These are phyloP conservation scores for Nomada goodeniana DNA, from an alignment of 2,888 invertebrate species.

Conservation along the genomic window DNA sequence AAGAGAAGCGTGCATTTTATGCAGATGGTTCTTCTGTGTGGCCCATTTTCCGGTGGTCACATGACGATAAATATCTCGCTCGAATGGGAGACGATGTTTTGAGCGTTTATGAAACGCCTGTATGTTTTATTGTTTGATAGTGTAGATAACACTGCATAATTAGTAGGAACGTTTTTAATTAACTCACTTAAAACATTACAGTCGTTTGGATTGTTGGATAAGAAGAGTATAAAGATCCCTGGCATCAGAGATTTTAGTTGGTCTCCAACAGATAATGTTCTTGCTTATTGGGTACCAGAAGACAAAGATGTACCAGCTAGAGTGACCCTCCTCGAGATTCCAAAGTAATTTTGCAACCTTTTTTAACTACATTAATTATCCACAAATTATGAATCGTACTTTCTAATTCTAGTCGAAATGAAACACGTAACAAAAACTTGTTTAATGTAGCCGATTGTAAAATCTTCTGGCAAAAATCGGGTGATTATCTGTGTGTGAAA, in stretches of 20 bases:
- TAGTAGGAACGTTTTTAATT: background rate
- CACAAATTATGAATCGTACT: constrained; percentile 10
- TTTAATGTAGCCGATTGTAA: constrained; percentile 99
- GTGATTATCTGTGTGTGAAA: constrained; percentile 98
- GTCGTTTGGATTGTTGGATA: constrained; percentile 96
- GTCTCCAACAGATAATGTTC: constrained; percentile 98
- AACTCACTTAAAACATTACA: constrained; percentile 77
- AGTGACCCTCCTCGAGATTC: constrained; percentile 96
- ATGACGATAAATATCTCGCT: constrained; percentile 97
- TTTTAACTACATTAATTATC: background rate
- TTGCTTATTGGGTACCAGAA: constrained; percentile 99
- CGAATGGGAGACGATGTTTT: constrained; percentile 93
- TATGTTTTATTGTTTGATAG: constrained; percentile 76
- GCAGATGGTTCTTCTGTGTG: constrained; percentile 93
- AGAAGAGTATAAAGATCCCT: constrained; percentile 96
- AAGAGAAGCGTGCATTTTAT: constrained; percentile 95
- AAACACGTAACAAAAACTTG: constrained; percentile 96
- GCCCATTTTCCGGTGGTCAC: constrained; percentile 99
- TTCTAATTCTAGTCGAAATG: constrained; percentile 87
- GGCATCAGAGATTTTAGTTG: constrained; percentile 98
- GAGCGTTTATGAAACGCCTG: constrained; percentile 97
- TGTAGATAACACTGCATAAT: background rate
- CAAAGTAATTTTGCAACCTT: constrained; percentile 85
- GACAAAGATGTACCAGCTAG: constrained; percentile 98
- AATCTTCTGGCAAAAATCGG: constrained; percentile 99